Base-by-base conservation (phyloP, 2,888 invertebrate species). In the Limnephilus auricula region DNA sequence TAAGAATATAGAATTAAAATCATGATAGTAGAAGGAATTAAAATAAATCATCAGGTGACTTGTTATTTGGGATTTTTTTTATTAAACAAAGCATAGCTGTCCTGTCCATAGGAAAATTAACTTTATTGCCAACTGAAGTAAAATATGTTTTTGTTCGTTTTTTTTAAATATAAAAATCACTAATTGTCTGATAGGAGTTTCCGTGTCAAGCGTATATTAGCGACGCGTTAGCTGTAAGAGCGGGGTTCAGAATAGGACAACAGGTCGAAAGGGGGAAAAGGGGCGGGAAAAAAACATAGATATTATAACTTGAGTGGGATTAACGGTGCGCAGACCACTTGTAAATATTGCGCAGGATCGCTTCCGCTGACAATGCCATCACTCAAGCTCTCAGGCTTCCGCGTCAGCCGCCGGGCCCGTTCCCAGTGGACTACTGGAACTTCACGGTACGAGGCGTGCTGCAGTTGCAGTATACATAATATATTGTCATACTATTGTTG, bases 231-330 rank as follows among this genome's bases (percentile, higher is more conserved):
- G 2, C 65, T 65, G 65, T 65, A 6, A 25, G 65, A 65, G 25
- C 65, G n/a, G 6, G 25, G 65, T 65, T 65, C 9, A n/a, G 65
- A 65, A 65, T 65, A 0, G 65, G 65, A 65, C 65, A 6, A 25
- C 40, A 85, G 85, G 90, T 83, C 86, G 40, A 90, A 78, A 79
- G 79, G 40, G 65, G 83, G 79, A 45, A 50, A 40, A 40, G 85
- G 65, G 83, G 83, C 32, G 40, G 85, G 30, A 79, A 65, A 90
- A 86, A 87, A 85, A 86, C 79, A 90, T 37, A 78, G 85, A 79
- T 90, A 79, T 85, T 90, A 86, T 90, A 90, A 86, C 86, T 90
- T 45, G 90, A 90, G 79, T 84, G 90, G 40, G 86, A 86, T 86
- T 86, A 79, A 90, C 79, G 90, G 79, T 86, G 90, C 90, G 85